Conservation (phyloP, 2,888 invertebrate genomes). For the Tetheella fluctuosa region DNA sequence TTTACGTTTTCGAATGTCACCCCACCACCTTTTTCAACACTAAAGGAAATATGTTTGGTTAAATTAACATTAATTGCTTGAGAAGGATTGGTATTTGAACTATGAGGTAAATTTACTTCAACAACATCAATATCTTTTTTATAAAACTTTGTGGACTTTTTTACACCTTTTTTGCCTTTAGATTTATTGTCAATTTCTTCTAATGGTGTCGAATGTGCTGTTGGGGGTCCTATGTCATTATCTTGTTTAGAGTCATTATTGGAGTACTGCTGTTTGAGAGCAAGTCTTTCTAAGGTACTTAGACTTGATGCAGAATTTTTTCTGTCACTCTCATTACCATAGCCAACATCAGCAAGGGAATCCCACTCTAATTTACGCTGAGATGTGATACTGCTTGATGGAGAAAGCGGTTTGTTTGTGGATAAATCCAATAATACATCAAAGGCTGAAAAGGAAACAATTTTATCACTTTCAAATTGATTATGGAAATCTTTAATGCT, state of each 20-base stretch:
- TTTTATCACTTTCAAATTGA: constrained; percentile 9
- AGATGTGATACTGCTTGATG: constrained; percentile 89
- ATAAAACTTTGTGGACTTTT: constrained; percentile 68
- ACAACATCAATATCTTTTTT: constrained; percentile 70
- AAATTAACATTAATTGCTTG: constrained; percentile 74
- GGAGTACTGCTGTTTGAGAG: constrained; percentile 79
- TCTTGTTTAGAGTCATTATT: constrained; percentile 67
- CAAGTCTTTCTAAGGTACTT: constrained; percentile 86
- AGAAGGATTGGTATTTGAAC: constrained; percentile 44
- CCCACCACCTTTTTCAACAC: constrained; percentile 71
- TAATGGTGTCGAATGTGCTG: constrained; percentile 82
- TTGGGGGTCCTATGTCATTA: constrained; percentile 68
- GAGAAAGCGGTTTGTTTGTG: constrained; percentile 83
- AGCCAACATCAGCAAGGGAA: constrained; percentile 94
- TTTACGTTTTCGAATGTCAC: constrained; percentile 59
- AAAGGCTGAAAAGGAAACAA: constrained; percentile 58
- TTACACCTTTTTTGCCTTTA: constrained; percentile 60
- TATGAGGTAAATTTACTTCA: constrained; percentile 66
- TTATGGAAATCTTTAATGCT: too few relatives aligned
- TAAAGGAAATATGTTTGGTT: constrained; percentile 77
- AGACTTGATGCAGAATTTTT: constrained; percentile 78
- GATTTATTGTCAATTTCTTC: constrained; percentile 58
- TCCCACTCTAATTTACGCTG: constrained; percentile 94
- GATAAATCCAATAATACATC: constrained; percentile 69
- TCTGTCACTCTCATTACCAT: constrained; percentile 84